A percentile compares a stretch with the other conserved stretches of the same genome.
Evolutionary conservation across 2,113 vertebrate genomes (phyloP).

Genomic region (Periophthalmodon schlosseri): DNA sequence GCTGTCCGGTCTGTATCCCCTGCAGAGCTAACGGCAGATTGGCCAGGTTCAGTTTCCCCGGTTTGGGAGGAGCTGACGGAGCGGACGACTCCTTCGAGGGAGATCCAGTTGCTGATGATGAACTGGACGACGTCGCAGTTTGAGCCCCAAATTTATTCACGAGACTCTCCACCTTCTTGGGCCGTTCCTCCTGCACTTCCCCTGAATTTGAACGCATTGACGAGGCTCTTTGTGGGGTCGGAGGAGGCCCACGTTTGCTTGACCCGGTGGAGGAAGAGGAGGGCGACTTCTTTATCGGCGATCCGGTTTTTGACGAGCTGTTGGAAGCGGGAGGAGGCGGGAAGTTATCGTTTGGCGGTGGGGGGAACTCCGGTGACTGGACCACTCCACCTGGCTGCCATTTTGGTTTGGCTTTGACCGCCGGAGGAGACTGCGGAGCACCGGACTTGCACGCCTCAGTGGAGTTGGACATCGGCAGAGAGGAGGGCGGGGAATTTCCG

Average conservation of each 20-base stretch:
- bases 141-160: constrained; percentile 87
- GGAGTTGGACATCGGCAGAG: constrained; percentile 65
- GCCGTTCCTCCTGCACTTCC: constrained; percentile 83
- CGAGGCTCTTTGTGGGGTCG: constrained; percentile 92
- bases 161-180: constrained; percentile 91
- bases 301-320: constrained; percentile 76
- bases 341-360: constrained; percentile 90
- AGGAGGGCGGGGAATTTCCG: constrained; percentile 60
- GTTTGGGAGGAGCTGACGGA: constrained; percentile 86
- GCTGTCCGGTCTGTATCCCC: constrained; percentile 73
- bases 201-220: constrained; percentile 83
- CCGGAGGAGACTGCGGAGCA: constrained; percentile 86
- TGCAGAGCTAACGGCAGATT: constrained; percentile 84
- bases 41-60: constrained; percentile 90
- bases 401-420: constrained; percentile 92
- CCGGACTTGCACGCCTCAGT: constrained; percentile 60
- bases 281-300: constrained; percentile 87
- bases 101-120: constrained; percentile 78
- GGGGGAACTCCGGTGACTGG: constrained; percentile 89
- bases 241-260: constrained; percentile 87
- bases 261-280: constrained; percentile 79
- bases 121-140: constrained; percentile 65
- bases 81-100: constrained; percentile 80
- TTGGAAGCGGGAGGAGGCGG: constrained; percentile 71
- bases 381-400: constrained; percentile 85